A percentile compares a stretch with the other conserved stretches of the same genome.
Evolutionary conservation across 1,140 invertebrate genomes (phyloP).

Genomic region (Lethrus apterus): DNA sequence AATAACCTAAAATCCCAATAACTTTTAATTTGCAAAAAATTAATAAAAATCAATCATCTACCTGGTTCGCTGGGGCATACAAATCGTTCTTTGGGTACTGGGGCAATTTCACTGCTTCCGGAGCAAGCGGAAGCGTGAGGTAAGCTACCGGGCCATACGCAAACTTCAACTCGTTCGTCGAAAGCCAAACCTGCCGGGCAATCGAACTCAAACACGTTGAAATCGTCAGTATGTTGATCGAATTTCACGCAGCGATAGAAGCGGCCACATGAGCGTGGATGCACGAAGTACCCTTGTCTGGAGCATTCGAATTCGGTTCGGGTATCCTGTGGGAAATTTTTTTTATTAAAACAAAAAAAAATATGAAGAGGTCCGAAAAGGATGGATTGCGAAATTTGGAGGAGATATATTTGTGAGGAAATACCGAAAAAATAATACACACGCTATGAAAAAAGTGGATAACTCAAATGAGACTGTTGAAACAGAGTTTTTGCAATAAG

Average conservation of each 20-base stretch:
- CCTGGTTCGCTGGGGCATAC: constrained; percentile 54
- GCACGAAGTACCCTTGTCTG: constrained; percentile 71
- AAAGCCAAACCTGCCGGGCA: constrained; percentile 75
- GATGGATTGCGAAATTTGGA: too few species aligned
- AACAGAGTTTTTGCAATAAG: too few species aligned
- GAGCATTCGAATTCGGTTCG: constrained; percentile 68
- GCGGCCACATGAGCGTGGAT: constrained; percentile 69
- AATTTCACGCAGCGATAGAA: constrained; percentile 82
- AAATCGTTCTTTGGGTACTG: constrained; percentile 57
- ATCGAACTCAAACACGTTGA: constrained; percentile 74
- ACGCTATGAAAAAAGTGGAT: too few species aligned
- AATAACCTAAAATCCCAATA: constrained; percentile 61
- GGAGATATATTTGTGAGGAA: too few species aligned
- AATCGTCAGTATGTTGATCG: constrained; percentile 64
- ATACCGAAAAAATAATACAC: too few species aligned
- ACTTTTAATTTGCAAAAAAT: neutral
- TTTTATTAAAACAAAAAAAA: too few species aligned
- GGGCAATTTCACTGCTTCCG: constrained; percentile 66
- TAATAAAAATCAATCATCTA: constrained; percentile 30
- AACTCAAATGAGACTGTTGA: too few species aligned
- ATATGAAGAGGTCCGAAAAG: too few species aligned
- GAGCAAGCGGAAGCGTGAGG: constrained; percentile 63
- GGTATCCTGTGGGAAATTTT: constrained; percentile 52
- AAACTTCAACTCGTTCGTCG: constrained; percentile 70
- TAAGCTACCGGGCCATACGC: constrained; percentile 72